Percentiles rank a stretch among this genome's conserved stretches.
Evolutionary conservation across 2,113 vertebrate genomes (phyloP).

Genomic region (Ammodytes marinus): DNA sequence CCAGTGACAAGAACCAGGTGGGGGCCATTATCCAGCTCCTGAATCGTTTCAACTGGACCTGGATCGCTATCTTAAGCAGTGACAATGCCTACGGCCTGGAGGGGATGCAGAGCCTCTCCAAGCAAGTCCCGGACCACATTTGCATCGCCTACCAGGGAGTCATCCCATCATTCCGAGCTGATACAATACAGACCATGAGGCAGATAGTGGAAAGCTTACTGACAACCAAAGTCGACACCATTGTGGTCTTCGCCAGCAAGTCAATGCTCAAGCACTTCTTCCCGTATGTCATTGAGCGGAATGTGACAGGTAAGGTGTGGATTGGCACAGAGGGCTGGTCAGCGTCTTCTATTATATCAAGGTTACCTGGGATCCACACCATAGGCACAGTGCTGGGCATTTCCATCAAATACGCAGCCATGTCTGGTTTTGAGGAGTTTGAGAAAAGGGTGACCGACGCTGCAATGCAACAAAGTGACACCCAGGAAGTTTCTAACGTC

Average conservation of each 20-base stretch:
- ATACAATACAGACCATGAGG: constrained; percentile 64
- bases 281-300: constrained; percentile 73
- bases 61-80: constrained; percentile 86
- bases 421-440: constrained; percentile 82
- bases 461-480: constrained; percentile 32
- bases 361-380: constrained; percentile 72
- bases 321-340: constrained; percentile 90
- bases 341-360: constrained; percentile 74
- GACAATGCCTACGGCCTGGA: constrained; percentile 85
- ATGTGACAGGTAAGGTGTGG: constrained; percentile 86
- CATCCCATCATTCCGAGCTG: constrained; percentile 70
- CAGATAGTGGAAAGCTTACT: constrained; percentile 76
- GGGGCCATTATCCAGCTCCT: constrained; percentile 84
- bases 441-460: constrained; percentile 53
- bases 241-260: constrained; percentile 86
- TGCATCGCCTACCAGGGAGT: constrained; percentile 87
- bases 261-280: constrained; percentile 79
- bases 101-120: constrained; percentile 78
- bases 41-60: constrained; percentile 85
- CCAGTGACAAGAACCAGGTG: constrained; percentile 86
- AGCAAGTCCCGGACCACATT: constrained; percentile 68
- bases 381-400: constrained; percentile 87
- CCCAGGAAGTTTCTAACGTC: fast-evolving
- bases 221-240: constrained; percentile 79
- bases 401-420: constrained; percentile 68